phyloP scores from a whole-genome alignment of 2,113 vertebrate genomes.

The Columba livia region DNA sequence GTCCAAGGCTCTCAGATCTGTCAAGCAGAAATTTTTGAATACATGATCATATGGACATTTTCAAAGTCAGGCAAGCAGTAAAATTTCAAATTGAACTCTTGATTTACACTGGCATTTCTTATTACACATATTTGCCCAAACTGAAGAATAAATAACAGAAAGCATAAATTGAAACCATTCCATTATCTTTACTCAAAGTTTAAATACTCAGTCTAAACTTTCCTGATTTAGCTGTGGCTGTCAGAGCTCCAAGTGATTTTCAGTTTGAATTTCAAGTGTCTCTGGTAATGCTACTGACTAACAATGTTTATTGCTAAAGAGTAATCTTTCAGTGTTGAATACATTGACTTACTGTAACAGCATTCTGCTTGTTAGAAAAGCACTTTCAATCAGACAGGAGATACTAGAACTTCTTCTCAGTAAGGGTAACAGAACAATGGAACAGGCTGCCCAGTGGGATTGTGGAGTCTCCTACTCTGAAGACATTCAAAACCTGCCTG shows the following conservation, averaged over 20 bases:
- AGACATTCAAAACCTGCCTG: too few relatives aligned
- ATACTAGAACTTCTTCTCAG: neutral
- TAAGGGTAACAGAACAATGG: too few relatives aligned
- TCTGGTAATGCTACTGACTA: neutral
- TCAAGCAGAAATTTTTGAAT: constrained; percentile 12
- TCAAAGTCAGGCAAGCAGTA: constrained; percentile 20
- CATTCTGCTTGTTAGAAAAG: neutral
- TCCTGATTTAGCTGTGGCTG: neutral
- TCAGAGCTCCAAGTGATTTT: neutral
- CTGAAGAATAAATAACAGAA: constrained; percentile 37
- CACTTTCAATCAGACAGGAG: neutral
- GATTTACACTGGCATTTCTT: constrained; percentile 36
- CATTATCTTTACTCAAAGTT: neutral
- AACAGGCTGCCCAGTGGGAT: too few relatives aligned
- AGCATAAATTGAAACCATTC: neutral
- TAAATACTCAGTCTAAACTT: neutral
- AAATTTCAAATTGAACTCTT: constrained; percentile 29
- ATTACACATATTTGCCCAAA: constrained; percentile 38
- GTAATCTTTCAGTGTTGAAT: neutral
- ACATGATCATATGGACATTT: neutral
- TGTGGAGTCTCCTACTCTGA: too few relatives aligned
- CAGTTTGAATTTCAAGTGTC: neutral
- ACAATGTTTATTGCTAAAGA: neutral
- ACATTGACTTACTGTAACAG: neutral
- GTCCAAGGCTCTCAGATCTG: neutral